These are phyloP conservation scores for Uropetala carovei DNA, from an alignment of 2,888 invertebrate species.

Conservation along the genomic window DNA sequence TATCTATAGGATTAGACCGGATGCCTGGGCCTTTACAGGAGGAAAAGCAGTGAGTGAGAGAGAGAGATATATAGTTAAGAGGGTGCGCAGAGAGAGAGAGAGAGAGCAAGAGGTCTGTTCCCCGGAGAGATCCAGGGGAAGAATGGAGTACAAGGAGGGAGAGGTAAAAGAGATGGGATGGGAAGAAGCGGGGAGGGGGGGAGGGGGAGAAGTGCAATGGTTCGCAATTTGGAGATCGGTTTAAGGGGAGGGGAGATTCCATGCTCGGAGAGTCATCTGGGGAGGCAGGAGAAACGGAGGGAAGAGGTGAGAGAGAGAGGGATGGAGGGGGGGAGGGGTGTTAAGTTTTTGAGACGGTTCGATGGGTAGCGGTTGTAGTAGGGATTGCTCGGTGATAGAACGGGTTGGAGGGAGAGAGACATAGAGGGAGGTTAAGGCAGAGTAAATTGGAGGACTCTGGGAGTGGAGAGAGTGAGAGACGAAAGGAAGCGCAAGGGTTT, in stretches of 20 bases:
- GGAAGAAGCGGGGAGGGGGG: no score
- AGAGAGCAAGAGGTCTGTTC: no score
- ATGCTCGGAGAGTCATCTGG: not conserved
- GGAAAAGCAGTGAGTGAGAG: not conserved
- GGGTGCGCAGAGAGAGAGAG: no score
- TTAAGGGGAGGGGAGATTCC: not conserved
- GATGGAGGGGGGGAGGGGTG: not conserved
- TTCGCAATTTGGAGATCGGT: no score
- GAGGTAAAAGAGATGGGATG: not conserved
- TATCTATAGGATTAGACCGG: constrained; percentile 13
- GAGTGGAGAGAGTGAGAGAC: not conserved
- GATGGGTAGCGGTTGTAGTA: not conserved
- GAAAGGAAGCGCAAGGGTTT: not conserved
- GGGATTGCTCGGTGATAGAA: not conserved
- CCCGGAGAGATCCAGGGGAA: not conserved
- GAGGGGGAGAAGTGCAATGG: not conserved
- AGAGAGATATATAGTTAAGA: no score
- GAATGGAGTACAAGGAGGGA: no score
- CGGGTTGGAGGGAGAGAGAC: not conserved
- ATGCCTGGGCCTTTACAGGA: not conserved
- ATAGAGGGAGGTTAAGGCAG: not conserved
- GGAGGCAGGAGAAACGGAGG: not conserved
- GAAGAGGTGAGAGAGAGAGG: not conserved
- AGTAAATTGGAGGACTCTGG: not conserved
- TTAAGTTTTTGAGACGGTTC: no score